Percentiles rank a stretch among this genome's conserved stretches.
Conservation (phyloP, 1,140 invertebrate species). For the Hyposmocoma kahamanoa region DNA sequence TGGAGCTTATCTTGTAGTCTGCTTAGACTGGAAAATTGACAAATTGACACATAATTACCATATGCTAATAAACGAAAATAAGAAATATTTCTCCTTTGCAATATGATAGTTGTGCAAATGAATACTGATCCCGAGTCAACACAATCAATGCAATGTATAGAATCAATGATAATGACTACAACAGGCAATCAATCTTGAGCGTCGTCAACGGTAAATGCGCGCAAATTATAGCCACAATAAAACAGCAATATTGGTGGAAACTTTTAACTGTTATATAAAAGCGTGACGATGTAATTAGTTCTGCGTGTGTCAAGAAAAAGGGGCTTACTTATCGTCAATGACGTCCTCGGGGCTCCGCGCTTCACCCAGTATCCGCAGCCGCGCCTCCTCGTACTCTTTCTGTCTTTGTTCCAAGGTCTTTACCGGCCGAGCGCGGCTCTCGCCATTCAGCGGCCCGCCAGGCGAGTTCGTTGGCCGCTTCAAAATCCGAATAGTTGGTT, state of each 20-base stretch:
- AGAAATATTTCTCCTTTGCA: too few relatives aligned
- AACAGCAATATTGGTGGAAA: background rate
- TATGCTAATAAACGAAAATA: too few relatives aligned
- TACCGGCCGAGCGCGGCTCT: constrained; percentile 79
- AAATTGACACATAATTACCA: too few relatives aligned
- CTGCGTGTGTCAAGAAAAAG: background rate
- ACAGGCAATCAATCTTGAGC: too few relatives aligned
- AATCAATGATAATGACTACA: too few relatives aligned
- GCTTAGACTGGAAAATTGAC: constrained; percentile 57
- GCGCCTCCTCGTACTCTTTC: constrained; percentile 90
- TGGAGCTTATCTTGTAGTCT: constrained; percentile 62
- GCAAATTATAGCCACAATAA: background rate
- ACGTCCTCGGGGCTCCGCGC: constrained; percentile 84
- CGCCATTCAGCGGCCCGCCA: constrained; percentile 73
- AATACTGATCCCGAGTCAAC: too few relatives aligned
- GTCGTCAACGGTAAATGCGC: background rate
- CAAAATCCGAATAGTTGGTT: constrained; percentile 87
- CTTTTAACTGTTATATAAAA: constrained; percentile 25
- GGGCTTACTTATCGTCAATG: constrained; percentile 76
- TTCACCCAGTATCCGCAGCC: constrained; percentile 87
- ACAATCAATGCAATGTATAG: too few relatives aligned
- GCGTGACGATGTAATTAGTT: background rate
- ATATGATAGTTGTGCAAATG: too few relatives aligned
- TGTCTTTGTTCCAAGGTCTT: constrained; percentile 91
- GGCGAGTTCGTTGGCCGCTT: constrained; percentile 78